phyloP scores from a whole-genome alignment of 2,888 invertebrate genomes.

The Polyommatus iphigenia region DNA sequence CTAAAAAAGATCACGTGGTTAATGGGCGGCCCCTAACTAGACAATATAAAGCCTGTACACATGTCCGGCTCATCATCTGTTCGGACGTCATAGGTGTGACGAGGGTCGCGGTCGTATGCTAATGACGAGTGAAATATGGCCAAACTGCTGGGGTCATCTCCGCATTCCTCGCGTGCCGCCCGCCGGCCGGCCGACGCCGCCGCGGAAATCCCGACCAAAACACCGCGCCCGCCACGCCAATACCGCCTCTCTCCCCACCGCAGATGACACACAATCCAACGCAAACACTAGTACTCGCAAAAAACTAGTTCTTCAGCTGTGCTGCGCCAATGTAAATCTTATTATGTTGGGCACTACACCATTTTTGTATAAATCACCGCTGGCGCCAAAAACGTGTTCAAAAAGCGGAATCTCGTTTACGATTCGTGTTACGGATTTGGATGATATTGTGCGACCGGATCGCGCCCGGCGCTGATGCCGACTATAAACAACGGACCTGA shows the following conservation, averaged over 20 bases:
- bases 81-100: conserved; percentile 41
- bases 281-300: conserved; percentile 30
- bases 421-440: conserved; percentile 50
- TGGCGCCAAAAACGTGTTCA: conserved; percentile 52
- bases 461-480: conserved; percentile 47
- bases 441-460: conserved; percentile 45
- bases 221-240: conserved; percentile 40
- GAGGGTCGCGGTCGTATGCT: conserved; percentile 59
- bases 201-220: conserved; percentile 60
- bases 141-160: conserved; percentile 66
- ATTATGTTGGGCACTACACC: neutral
- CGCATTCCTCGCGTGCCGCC: conserved; percentile 67
- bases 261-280: conserved; percentile 41
- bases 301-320: neutral
- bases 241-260: conserved; percentile 45
- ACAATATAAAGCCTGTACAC: neutral
- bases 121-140: conserved; percentile 59
- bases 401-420: conserved; percentile 41
- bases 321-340: neutral
- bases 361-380: conserved; percentile 33
- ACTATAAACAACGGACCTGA: conserved; percentile 54
- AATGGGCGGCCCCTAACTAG: neutral
- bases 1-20: neutral
- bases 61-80: conserved; percentile 31
- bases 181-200: conserved; percentile 44